Conservation (phyloP, 2,888 invertebrate species). For the Xestia rhomboidea region DNA sequence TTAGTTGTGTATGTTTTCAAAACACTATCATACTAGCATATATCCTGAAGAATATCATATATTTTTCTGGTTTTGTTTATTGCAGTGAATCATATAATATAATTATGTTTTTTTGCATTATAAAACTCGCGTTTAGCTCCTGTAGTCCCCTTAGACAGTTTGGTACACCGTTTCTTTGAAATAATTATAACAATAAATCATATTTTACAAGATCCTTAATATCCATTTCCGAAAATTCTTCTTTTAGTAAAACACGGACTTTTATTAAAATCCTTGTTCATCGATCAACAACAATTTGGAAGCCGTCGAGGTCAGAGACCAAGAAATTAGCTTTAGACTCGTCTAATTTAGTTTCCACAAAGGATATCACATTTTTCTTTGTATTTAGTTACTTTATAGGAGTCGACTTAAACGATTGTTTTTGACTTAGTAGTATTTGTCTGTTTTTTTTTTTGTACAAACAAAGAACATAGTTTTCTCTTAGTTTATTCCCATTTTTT, state of each 20-base stretch:
- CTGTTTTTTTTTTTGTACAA: no score
- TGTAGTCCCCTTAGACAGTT: no score
- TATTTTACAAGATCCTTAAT: not conserved
- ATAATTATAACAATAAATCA: not conserved
- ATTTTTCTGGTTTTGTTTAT: no score
- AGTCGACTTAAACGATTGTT: constrained; percentile 12
- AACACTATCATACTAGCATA: no score
- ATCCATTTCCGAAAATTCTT: constrained; percentile 3
- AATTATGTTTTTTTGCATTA: no score
- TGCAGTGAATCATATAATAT: no score
- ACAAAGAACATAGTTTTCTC: not conserved
- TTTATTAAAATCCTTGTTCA: constrained; percentile 14
- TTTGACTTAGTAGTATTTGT: not conserved
- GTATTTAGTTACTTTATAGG: constrained; percentile 29
- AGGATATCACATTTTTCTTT: constrained; percentile 44
- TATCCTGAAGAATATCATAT: no score
- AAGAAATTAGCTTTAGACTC: constrained; percentile 42
- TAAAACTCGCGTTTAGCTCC: no score
- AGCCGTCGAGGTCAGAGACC: constrained; percentile 34
- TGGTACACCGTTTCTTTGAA: not conserved
- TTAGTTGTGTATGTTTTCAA: no score
- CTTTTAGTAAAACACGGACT: constrained; percentile 15
- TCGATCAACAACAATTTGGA: constrained; percentile 32
- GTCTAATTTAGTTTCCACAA: constrained; percentile 37
- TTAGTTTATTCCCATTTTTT: not conserved